A percentile compares a stretch with the other conserved stretches of the same genome.
phyloP scores from a whole-genome alignment of 2,888 invertebrate genomes.

The Nemotelus nigrinus region DNA sequence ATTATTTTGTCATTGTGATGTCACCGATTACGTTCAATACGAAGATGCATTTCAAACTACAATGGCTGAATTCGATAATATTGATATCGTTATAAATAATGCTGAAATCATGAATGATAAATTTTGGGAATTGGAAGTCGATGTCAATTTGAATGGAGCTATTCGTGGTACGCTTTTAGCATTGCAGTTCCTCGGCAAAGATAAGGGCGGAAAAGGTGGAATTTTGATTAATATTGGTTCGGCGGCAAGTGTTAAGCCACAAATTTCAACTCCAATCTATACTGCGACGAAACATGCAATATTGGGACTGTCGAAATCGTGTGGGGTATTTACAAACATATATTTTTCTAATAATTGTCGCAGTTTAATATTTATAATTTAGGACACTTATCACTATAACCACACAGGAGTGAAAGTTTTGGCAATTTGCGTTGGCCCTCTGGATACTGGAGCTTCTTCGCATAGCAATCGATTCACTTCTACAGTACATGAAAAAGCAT shows the following conservation, averaged over 20 bases:
- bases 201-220: constrained; percentile 80
- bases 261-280: constrained; percentile 79
- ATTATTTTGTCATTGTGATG: constrained; percentile 78
- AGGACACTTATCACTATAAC: constrained; percentile 79
- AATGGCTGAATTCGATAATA: constrained; percentile 74
- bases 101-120: constrained; percentile 82
- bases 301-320: constrained; percentile 77
- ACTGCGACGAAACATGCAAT: constrained; percentile 82
- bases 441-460: constrained; percentile 74
- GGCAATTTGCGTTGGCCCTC: constrained; percentile 76
- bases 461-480: constrained; percentile 77
- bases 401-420: constrained; percentile 77
- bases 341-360: background rate
- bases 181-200: constrained; percentile 78
- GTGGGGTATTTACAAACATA: constrained; percentile 69
- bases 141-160: constrained; percentile 82
- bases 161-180: constrained; percentile 79
- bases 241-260: constrained; percentile 74
- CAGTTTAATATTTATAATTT: constrained; percentile 35
- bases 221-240: constrained; percentile 80
- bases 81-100: constrained; percentile 83
- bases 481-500: constrained; percentile 77
- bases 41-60: constrained; percentile 82
- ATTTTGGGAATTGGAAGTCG: constrained; percentile 79
- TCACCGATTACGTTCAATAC: constrained; percentile 81